A percentile compares a stretch with the other conserved stretches of the same genome.
These are phyloP conservation scores for Trialeurodes vaporariorum DNA, from an alignment of 1,140 invertebrate genomes.

Conservation along the genomic window DNA sequence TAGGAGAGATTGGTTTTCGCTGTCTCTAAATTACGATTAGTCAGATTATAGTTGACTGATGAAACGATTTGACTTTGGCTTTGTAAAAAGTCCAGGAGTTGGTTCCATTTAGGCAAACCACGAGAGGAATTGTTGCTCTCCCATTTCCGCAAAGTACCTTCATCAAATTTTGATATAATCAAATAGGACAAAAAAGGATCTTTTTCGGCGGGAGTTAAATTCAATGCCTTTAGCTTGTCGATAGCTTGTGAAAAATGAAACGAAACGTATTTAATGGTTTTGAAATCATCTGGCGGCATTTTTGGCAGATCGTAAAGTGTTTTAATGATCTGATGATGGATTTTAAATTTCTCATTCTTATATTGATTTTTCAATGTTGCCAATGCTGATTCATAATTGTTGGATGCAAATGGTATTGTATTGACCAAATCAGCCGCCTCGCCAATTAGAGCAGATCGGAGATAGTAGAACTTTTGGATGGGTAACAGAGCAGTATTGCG, in stretches of 20 bases:
- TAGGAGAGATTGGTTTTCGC: no score
- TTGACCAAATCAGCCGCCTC: not conserved
- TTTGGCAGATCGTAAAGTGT: not conserved
- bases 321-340: not conserved
- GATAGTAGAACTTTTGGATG: not conserved
- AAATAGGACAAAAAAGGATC: not conserved
- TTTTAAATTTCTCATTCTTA: not conserved
- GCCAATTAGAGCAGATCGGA: not conserved
- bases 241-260: not conserved
- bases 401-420: not conserved
- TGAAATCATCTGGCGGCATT: not conserved
- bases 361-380: not conserved
- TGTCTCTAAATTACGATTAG: no score
- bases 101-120: not conserved
- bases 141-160: not conserved
- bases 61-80: not conserved
- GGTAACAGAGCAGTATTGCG: not conserved
- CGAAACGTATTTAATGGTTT: not conserved
- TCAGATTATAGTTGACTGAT: no score
- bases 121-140: not conserved
- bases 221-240: not conserved
- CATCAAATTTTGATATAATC: not conserved
- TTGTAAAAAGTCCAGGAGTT: not conserved
- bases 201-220: not conserved
- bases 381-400: not conserved